phyloP scores from a whole-genome alignment of 1,140 invertebrate species.

The Panagrolaimus sp. region DNA sequence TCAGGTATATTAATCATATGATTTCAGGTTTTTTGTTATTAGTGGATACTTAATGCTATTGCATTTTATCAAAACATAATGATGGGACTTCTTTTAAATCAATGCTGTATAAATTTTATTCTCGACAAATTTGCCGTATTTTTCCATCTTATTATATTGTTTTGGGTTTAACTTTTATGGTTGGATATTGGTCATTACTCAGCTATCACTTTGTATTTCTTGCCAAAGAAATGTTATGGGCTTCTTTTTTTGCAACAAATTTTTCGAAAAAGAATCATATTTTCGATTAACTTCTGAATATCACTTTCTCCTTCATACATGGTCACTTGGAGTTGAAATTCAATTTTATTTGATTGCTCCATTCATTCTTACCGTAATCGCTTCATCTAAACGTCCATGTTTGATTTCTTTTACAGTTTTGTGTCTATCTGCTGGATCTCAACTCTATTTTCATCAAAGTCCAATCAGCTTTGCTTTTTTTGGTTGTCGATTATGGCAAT shows the following conservation, averaged over 20 bases:
- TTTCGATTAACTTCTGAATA: conserved; percentile 9
- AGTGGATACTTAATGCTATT: neutral
- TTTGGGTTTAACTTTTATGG: neutral
- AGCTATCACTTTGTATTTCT: neutral
- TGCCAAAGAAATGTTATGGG: neutral
- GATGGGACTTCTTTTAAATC: neutral
- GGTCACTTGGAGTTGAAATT: conserved; percentile 16
- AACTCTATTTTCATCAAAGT: neutral
- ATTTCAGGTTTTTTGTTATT: conserved; percentile 15
- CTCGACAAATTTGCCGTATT: neutral
- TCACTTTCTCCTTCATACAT: conserved; percentile 11
- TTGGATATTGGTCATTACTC: neutral
- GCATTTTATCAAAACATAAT: neutral
- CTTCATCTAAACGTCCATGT: neutral
- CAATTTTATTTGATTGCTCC: conserved; percentile 15
- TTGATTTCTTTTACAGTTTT: too few species aligned
- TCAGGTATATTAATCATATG: neutral
- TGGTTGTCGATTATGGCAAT: neutral
- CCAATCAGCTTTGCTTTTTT: neutral
- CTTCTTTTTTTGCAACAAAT: neutral
- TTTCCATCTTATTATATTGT: neutral
- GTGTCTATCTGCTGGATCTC: neutral
- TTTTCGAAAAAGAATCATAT: conserved; percentile 15
- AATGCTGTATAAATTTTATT: neutral
- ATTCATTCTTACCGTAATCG: conserved; percentile 28